Base-by-base conservation (phyloP, 1,140 invertebrate genomes). In the Thalassaphorura encarpata region DNA sequence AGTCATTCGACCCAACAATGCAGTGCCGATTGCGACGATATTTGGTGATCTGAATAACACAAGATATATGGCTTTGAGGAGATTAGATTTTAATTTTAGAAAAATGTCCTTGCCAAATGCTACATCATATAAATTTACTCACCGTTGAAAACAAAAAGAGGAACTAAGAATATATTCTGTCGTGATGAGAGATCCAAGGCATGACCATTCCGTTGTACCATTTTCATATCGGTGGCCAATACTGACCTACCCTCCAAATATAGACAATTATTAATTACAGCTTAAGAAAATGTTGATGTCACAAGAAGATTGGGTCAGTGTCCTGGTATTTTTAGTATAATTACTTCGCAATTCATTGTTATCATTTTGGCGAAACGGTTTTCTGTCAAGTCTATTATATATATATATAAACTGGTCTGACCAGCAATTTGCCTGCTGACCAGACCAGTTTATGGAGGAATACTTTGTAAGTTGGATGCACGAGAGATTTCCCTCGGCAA, bases 161-260 rank as follows among this genome's bases (percentile, higher is more conserved):
- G 52, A 42, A 1, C 52, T 54, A 4, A 59, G 16, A 4, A 54
- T 43, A 21, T 29, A 52, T 33, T 60, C 52, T 29, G 21, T 51
- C 3, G 58, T 55, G 23, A 60, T 52, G 23, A 60, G 53, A 36
- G 58, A 52, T 39, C 58, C 58, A 5, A 60, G 21, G 23, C 58
- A 60, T 21, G 15, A 18, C 52, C 47, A 59, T 43, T 54, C 39
- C 11, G 47, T 46, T 23, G 8, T 29, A 21, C 46, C 18, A n/a
- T 51, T 52, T 31, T 33, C 2, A 24, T 51, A 3, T 3, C 24
- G 21, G 15, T 33, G 28, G 28, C 58, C 58, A 23, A 60, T 51
- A 2, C 52, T 52, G 51, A 60, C 58, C 58, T 60, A 43, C 18
- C 11, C 19, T n/a, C 16, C 6, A 23, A 43, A 43, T 43, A 5